A percentile compares a stretch with the other conserved stretches of the same genome.
These are phyloP conservation scores for Callyntrura guangdongensis DNA, from an alignment of 2,888 invertebrate genomes.

Conservation along the genomic window DNA sequence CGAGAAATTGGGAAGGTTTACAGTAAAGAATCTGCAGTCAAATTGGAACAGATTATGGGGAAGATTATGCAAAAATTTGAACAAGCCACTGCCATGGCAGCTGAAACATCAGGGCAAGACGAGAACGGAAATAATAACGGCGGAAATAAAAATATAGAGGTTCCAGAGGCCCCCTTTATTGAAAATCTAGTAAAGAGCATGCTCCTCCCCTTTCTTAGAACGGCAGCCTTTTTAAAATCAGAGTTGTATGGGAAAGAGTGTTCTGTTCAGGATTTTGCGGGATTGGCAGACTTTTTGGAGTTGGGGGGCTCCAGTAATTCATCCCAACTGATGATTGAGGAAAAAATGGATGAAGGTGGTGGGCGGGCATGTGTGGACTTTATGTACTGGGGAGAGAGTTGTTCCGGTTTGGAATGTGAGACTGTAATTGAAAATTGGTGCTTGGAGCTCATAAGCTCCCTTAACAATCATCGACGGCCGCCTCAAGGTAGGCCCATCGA, in stretches of 20 bases:
- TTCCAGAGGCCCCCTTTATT: constrained; percentile 55
- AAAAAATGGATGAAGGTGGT: neutral
- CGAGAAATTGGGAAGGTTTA: constrained; percentile 44
- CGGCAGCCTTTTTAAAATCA: constrained; percentile 52
- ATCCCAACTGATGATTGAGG: neutral
- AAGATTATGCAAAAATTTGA: constrained; percentile 42
- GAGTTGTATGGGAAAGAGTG: constrained; percentile 58
- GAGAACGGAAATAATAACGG: constrained; percentile 71
- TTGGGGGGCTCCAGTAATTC: constrained; percentile 1
- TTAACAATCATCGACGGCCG: neutral
- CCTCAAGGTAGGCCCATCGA: no score
- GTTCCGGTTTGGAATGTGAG: constrained; percentile 39
- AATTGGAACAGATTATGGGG: constrained; percentile 51
- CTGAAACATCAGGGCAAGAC: constrained; percentile 7
- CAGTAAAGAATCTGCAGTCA: constrained; percentile 24
- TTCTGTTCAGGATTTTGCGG: constrained; percentile 4
- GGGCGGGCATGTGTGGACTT: constrained; percentile 31
- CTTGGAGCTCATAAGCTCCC: constrained; percentile 64
- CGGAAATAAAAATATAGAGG: constrained; percentile 40
- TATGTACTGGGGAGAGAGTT: constrained; percentile 47
- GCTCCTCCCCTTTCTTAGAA: constrained; percentile 70
- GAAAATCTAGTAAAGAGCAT: constrained; percentile 67
- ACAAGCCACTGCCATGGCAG: neutral
- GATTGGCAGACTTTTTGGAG: constrained; percentile 41
- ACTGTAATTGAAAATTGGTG: constrained; percentile 71